phyloP scores from a whole-genome alignment of 2,888 invertebrate genomes.

The Lasioglossum lativentre region DNA sequence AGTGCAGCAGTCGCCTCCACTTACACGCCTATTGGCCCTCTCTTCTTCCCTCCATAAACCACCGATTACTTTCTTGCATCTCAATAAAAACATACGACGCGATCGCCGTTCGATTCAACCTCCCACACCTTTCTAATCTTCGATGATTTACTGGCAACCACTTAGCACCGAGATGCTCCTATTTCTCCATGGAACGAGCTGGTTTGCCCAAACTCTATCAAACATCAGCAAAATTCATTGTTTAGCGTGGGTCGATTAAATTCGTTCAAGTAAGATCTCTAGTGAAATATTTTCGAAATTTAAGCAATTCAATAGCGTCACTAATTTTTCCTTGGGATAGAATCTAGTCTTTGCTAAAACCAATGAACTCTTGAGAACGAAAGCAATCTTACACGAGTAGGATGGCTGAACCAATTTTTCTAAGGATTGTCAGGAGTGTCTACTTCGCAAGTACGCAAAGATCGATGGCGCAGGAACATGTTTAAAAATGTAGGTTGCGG shows the following conservation, averaged over 20 bases:
- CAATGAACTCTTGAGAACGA: background rate
- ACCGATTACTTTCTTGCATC: constrained; percentile 45
- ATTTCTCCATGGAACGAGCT: background rate
- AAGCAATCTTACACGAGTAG: background rate
- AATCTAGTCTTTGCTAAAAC: background rate
- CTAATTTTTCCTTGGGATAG: too few relatives aligned
- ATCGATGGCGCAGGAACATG: background rate
- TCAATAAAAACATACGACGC: constrained; percentile 45
- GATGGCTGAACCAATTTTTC: too few relatives aligned
- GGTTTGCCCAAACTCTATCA: background rate
- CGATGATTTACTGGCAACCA: background rate
- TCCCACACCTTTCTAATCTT: background rate
- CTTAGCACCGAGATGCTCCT: background rate
- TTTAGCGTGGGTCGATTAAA: background rate
- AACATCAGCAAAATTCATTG: background rate
- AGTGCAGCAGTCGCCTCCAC: constrained; percentile 76
- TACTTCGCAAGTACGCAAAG: background rate
- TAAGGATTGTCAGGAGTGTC: too few relatives aligned
- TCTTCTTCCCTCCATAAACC: constrained; percentile 34
- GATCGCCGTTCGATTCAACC: background rate
- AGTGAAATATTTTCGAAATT: background rate
- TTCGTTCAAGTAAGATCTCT: background rate
- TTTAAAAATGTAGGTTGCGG: background rate
- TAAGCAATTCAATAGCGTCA: too few relatives aligned
- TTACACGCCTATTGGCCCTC: constrained; percentile 60